Evolutionary conservation across 2,113 vertebrate species (phyloP), one percentile per base, ranked within the genome.

Genomic region (Petroica traversi): DNA sequence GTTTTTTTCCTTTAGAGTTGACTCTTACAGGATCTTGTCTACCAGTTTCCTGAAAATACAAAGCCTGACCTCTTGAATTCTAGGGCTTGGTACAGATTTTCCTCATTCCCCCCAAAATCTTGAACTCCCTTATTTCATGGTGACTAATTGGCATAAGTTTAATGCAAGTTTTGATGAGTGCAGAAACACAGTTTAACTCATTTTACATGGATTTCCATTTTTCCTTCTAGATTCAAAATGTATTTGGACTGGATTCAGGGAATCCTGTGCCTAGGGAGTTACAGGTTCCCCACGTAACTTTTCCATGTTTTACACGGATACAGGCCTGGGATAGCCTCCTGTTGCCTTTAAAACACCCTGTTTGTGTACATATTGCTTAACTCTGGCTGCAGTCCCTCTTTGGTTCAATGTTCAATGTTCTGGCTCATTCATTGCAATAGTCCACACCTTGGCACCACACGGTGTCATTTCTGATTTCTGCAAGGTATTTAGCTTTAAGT

Each of bases 401-500:
- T 33, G 40, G 69, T 71, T 87, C 61, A 72, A 3, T 55, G 64
- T 67, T 81, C 55, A 85, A 3, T 62, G 38, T 71, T 84, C 63
- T 73, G 57, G 34, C 64, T 94, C 89, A 75, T 45, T 85, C 83
- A 78, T 55, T 81, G 52, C 43, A 74, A 22, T 8, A 87, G 40
- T 55, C 38, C 57, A 43, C 36, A 85, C 58, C 69, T 59, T 75
- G 66, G 52, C 69, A 82, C 24, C 68, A 51, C 66, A 81, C 51
- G 40, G 41, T 72, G 34, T 63, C 43, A 78, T 75, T 84, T 77
- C 58, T 26, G 16, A 4, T 69, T 95, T 87, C 93, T 89, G 73
- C 43, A 87, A 89, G 46, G 68, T 84, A 83, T 95, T 74, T 94
- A 76, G 48, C 82, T 85, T 80, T 91, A 91, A 94, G 81, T 85